phyloP scores from a whole-genome alignment of 2,888 invertebrate species.

The Tinea trinotella region DNA sequence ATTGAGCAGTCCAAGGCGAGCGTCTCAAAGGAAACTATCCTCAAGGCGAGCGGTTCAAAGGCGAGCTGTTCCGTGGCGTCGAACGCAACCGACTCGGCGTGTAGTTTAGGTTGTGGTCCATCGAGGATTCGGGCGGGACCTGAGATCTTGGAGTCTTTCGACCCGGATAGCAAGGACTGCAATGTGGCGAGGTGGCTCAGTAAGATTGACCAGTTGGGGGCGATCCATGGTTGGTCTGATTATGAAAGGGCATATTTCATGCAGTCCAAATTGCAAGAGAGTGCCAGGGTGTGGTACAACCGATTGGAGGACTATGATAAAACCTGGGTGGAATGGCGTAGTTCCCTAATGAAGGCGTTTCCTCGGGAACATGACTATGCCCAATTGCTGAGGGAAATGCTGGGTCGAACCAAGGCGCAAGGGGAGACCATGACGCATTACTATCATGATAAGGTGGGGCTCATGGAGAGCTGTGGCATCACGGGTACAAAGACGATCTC shows the following conservation, averaged over 20 bases:
- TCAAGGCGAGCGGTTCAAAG: too few relatives aligned
- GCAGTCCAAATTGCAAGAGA: neutral
- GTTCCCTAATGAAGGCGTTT: neutral
- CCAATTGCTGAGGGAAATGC: neutral
- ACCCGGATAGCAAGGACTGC: conserved; percentile 1
- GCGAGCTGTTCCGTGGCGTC: too few relatives aligned
- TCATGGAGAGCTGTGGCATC: neutral
- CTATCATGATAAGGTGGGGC: conserved; percentile 1
- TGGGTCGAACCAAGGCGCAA: neutral
- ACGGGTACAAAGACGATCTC: conserved; percentile 9
- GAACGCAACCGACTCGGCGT: neutral
- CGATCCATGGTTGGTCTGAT: conserved; percentile 3
- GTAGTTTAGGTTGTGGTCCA: neutral
- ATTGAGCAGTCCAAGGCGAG: too few relatives aligned
- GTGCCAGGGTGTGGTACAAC: too few relatives aligned
- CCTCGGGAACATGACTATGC: conserved; percentile 5
- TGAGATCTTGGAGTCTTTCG: neutral
- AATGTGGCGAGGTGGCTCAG: neutral
- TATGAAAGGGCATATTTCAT: conserved; percentile 3
- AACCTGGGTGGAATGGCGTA: neutral
- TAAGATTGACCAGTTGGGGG: conserved; percentile 1
- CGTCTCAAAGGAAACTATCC: too few relatives aligned
- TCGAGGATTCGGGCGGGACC: conserved; percentile 2
- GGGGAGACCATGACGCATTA: neutral
- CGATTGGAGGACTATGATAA: too few relatives aligned